Evolutionary conservation across 2,797 vertebrate species (phyloP).

Genomic region (Coranthus polyacanthus): DNA sequence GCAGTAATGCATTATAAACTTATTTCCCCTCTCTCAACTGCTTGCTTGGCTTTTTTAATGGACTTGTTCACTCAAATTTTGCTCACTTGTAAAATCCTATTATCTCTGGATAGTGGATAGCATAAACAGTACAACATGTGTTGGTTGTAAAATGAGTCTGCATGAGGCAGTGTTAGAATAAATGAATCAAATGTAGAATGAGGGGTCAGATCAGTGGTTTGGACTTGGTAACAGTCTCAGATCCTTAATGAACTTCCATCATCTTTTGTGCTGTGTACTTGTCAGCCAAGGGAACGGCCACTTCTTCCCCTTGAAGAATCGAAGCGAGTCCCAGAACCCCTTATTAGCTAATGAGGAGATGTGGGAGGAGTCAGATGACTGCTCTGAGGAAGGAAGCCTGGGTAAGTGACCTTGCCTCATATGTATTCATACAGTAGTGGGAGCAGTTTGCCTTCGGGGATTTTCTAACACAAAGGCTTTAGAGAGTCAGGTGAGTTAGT

Average conservation of each 20-base stretch:
- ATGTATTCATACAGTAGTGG: neutral
- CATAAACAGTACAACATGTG: neutral
- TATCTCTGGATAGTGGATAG: neutral
- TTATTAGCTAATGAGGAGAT: conserved; percentile 91
- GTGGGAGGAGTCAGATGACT: conserved; percentile 91
- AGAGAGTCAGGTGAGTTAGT: no score
- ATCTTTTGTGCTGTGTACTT: conserved; percentile 42
- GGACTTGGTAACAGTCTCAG: neutral
- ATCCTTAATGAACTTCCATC: conserved; percentile 28
- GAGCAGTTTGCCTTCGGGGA: no score
- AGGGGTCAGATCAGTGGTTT: conserved; percentile 12
- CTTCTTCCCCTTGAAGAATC: conserved; percentile 91
- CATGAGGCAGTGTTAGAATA: neutral
- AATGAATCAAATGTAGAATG: conserved; percentile 16
- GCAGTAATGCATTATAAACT: neutral
- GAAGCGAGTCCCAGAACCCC: conserved; percentile 91
- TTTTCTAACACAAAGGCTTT: no score
- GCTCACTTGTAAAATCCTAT: neutral
- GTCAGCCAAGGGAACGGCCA: conserved; percentile 94
- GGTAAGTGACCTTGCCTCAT: conserved; percentile 82
- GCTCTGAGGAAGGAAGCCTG: conserved; percentile 88
- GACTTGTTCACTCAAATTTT: neutral
- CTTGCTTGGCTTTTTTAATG: neutral
- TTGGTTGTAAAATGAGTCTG: conserved; percentile 7
- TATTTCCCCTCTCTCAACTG: neutral